phyloP scores from a whole-genome alignment of 2,888 invertebrate species.

The Sepiola atlantica region DNA sequence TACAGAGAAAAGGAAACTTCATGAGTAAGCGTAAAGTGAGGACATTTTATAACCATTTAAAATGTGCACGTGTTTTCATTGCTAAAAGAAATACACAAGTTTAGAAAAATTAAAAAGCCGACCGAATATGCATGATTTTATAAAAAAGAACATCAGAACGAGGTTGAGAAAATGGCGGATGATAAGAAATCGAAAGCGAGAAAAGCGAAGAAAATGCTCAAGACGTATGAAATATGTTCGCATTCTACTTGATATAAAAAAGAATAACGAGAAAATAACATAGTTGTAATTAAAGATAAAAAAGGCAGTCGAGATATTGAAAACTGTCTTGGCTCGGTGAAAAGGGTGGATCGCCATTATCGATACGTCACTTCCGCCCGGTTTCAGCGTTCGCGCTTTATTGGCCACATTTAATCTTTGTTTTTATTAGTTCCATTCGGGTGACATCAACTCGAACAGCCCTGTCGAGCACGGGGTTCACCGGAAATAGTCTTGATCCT shows the following conservation, averaged over 20 bases:
- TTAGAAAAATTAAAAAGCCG: background rate
- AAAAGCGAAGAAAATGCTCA: background rate
- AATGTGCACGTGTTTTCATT: too few relatives aligned
- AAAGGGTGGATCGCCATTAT: background rate
- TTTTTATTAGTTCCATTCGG: background rate
- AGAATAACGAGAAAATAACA: background rate
- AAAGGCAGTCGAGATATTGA: background rate
- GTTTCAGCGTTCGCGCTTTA: background rate
- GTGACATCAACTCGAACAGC: background rate
- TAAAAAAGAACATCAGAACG: background rate
- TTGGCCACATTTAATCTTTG: conserved; percentile 20
- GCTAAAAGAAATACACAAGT: background rate
- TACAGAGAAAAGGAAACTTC: too few relatives aligned
- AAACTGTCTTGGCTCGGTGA: background rate
- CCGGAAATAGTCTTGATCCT: background rate
- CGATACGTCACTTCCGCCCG: background rate
- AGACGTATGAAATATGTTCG: background rate
- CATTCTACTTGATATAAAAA: background rate
- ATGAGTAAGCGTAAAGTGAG: too few relatives aligned
- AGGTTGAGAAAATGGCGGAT: background rate
- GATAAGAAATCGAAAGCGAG: background rate
- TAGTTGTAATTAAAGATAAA: background rate
- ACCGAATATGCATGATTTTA: too few relatives aligned
- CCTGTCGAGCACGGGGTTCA: background rate
- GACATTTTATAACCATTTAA: too few relatives aligned